Conservation (phyloP, 2,888 invertebrate genomes). For the Spisula solida region DNA sequence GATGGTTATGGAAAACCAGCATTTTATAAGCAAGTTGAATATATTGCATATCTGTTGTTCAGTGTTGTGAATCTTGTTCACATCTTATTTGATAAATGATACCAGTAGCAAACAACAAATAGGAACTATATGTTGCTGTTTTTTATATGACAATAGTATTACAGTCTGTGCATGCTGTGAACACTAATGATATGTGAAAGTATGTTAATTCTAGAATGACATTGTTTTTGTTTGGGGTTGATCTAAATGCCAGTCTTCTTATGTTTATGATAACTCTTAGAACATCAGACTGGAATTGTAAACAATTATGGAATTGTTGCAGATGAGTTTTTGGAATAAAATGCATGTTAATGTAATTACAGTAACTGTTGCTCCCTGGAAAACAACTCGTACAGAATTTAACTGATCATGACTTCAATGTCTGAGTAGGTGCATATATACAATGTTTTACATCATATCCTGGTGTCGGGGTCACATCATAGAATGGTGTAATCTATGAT, state of each 20-base stretch:
- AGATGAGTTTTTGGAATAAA: neutral
- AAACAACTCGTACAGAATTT: neutral
- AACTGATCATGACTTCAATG: neutral
- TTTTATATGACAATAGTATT: neutral
- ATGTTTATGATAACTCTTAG: neutral
- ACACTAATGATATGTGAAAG: slow-evolving; percentile 19
- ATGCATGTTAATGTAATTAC: slow-evolving; percentile 9
- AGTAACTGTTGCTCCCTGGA: neutral
- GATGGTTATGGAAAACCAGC: neutral
- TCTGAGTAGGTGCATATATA: neutral
- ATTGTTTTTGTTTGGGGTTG: slow-evolving; percentile 4
- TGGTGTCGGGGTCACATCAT: too few species aligned
- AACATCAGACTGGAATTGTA: neutral
- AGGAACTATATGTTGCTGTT: slow-evolving; percentile 16
- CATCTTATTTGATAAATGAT: neutral
- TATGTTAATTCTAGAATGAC: slow-evolving; percentile 15
- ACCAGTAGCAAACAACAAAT: neutral
- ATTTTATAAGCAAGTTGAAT: too few species aligned
- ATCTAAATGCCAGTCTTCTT: neutral
- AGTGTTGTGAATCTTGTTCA: neutral
- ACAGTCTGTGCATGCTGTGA: neutral
- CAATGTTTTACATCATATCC: too few species aligned
- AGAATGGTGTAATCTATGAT: too few species aligned
- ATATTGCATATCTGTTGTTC: too few species aligned
- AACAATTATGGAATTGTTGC: neutral